Conservation (phyloP, 1,140 invertebrate genomes). For the Aporrectodea caliginosa region DNA sequence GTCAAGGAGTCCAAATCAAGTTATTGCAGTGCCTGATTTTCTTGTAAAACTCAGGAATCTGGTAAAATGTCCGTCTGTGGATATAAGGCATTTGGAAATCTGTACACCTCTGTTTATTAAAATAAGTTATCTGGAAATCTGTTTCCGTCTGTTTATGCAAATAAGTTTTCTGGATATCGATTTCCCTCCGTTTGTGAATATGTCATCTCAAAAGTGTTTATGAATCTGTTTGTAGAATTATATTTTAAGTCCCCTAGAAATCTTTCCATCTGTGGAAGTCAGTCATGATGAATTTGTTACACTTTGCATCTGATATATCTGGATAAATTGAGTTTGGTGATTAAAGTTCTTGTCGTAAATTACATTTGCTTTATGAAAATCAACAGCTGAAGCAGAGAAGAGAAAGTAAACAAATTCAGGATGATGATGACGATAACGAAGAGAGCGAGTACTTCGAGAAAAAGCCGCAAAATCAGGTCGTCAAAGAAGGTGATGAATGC, state of each 20-base stretch:
- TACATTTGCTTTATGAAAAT: not conserved
- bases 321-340: not conserved
- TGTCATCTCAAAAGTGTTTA: not conserved
- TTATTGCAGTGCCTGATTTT: too few relatives aligned
- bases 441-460: conserved; percentile 38
- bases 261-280: too few relatives aligned
- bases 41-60: too few relatives aligned
- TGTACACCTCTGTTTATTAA: too few relatives aligned
- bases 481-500: conserved; percentile 47
- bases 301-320: not conserved
- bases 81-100: too few relatives aligned
- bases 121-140: too few relatives aligned
- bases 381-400: conserved; percentile 15
- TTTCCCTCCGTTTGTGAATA: too few relatives aligned
- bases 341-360: not conserved
- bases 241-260: not conserved
- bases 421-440: conserved; percentile 26
- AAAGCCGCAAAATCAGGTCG: conserved; percentile 47
- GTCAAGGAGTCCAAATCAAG: too few relatives aligned
- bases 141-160: too few relatives aligned
- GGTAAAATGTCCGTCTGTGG: too few relatives aligned
- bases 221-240: not conserved
- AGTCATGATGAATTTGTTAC: not conserved
- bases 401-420: conserved; percentile 15
- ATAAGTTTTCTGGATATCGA: too few relatives aligned